These are phyloP conservation scores for Microcebus murinus DNA, from an alignment of 2,113 vertebrate genomes.

Conservation along the genomic window DNA sequence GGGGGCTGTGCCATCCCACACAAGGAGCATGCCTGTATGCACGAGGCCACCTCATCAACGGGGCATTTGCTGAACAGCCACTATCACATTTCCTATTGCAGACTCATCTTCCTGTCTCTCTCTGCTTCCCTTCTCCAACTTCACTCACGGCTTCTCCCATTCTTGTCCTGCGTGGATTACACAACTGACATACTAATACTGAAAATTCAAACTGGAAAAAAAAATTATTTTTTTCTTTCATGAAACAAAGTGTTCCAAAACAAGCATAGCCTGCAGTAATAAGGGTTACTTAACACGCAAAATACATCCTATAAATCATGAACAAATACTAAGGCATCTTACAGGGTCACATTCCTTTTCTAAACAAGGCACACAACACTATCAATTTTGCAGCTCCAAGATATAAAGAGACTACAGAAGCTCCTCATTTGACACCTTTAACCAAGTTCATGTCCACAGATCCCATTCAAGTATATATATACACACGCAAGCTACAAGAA, in stretches of 20 bases:
- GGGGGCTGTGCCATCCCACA: no score
- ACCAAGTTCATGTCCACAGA: conserved; percentile 51
- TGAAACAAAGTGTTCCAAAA: conserved; percentile 2
- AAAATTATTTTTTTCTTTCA: neutral
- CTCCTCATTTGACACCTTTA: conserved; percentile 53
- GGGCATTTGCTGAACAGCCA: neutral
- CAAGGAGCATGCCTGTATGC: neutral
- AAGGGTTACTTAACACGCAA: neutral
- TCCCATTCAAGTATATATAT: conserved; percentile 60
- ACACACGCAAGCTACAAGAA: conserved; percentile 60
- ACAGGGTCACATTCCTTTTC: conserved; percentile 11
- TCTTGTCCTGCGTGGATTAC: neutral
- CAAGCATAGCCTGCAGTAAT: neutral
- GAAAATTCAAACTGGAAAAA: conserved; percentile 1
- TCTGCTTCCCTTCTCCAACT: neutral
- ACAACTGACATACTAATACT: neutral
- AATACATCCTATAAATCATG: neutral
- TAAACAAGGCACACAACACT: conserved; percentile 4
- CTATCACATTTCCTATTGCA: neutral
- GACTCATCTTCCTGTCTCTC: neutral
- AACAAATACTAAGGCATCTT: neutral
- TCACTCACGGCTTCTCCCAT: neutral
- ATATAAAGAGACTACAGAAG: conserved; percentile 11
- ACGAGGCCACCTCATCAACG: neutral
- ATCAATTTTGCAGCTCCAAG: neutral